Evolutionary conservation across 92 coral and sea anemone species (phyloP), one percentile per base, ranked within the genome.

Genomic region (Plumapathes pennacea): DNA sequence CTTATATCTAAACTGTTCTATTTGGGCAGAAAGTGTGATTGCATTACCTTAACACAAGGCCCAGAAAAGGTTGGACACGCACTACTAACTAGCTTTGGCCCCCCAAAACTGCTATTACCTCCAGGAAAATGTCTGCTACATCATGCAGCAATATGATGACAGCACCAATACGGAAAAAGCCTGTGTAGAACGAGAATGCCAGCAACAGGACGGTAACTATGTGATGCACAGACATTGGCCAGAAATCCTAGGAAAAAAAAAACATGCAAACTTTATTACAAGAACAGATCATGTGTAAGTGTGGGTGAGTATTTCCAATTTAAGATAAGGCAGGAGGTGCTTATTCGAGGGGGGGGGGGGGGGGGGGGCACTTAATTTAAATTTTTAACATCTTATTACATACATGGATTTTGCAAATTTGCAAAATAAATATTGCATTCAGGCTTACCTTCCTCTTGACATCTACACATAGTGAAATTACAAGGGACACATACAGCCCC

Each of bases 191-290:
- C 19, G 97, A 91, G 60, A 87, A 88, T 2, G 64, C 41, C 22
- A 81, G 51, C 48, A 91, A 60, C 18, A 77, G 49, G 57, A 84
- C 58, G 0, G 97, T 91, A 37, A 91, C 97, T 50, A 77, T 62
- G 40, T 91, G 97, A 53, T 91, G 96, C 43, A 91, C 64, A 14
- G 82, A 75, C 88, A 83, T 89, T 64, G 83, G 95, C 97, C 97
- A 91, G 54, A 91, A 91, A 57, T 91, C 97, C 97, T 91, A 45
- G 19, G 60, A 57, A 59, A 50, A 21, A 48, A 5, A 69, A 76
- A 44, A 27, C 11, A 41, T 20, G 12, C 32, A 15, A n/a, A n/a
- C n/a, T n/a, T n/a, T n/a, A n/a, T n/a, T n/a, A n/a, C n/a, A n/a
- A n/a, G n/a, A n/a, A n/a, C n/a, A n/a, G n/a, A n/a, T n/a, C n/a